These are phyloP conservation scores for Lamprotornis superbus DNA, from an alignment of 2,113 vertebrate species.

Conservation along the genomic window DNA sequence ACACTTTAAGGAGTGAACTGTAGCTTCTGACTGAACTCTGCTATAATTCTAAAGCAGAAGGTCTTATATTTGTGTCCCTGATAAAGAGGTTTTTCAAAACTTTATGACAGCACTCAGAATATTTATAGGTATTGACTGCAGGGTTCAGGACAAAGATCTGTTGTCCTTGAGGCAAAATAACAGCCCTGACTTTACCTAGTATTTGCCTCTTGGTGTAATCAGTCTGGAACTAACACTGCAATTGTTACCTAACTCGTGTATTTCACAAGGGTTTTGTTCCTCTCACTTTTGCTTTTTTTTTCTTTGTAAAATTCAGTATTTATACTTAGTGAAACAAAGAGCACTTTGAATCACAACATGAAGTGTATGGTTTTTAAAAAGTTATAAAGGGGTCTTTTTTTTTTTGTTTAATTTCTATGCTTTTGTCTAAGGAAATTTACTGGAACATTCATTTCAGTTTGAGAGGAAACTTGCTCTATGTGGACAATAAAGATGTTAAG, in stretches of 20 bases:
- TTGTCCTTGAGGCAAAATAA: conserved; percentile 34
- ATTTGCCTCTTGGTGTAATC: background rate
- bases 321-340: conserved; percentile 46
- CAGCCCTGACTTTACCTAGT: conserved; percentile 37
- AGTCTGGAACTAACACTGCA: background rate
- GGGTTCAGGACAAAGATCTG: conserved; percentile 36
- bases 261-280: background rate
- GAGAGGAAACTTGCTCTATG: conserved; percentile 46
- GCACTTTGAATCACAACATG: conserved; percentile 23
- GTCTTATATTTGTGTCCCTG: background rate
- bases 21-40: background rate
- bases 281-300: background rate
- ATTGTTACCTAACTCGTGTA: background rate
- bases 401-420: conserved; percentile 6
- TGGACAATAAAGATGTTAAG: conserved; percentile 61
- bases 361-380: conserved; percentile 2
- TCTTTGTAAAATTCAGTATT: background rate
- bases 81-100: background rate
- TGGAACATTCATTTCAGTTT: conserved; percentile 54
- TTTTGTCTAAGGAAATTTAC: conserved; percentile 38
- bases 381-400: conserved; percentile 10
- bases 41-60: background rate
- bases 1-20: background rate
- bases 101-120: conserved; percentile 15
- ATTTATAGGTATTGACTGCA: conserved; percentile 37